Conservation (phyloP, 2,113 vertebrate species). For the Microtus pennsylvanicus region DNA sequence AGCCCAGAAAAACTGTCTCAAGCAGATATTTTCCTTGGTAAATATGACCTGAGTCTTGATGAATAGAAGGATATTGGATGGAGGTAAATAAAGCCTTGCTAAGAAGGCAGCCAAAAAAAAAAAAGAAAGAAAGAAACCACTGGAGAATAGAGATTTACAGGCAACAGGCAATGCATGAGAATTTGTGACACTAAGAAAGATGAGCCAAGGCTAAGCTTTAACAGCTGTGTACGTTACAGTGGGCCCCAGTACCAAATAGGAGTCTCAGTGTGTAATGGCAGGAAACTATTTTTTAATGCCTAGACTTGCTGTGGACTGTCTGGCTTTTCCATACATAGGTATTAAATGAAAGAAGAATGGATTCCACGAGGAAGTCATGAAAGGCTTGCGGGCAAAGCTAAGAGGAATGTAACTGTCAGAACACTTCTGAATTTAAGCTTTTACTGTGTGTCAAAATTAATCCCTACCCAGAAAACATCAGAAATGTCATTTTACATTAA, state of each 20-base stretch:
- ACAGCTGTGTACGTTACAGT: not conserved
- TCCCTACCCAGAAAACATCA: conserved; percentile 42
- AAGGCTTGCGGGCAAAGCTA: not conserved
- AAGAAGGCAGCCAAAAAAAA: not conserved
- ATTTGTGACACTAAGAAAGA: conserved; percentile 10
- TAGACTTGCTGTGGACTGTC: not conserved
- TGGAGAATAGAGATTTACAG: not conserved
- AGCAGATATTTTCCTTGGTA: conserved; percentile 3
- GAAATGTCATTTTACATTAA: conserved; percentile 23
- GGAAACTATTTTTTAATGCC: not conserved
- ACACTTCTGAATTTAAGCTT: conserved; percentile 59
- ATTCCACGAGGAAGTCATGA: conserved; percentile 3
- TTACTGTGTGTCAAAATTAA: conserved; percentile 29
- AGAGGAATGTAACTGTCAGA: not conserved
- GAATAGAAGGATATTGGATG: not conserved
- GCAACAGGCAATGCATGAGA: not conserved
- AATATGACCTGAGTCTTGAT: conserved; percentile 9
- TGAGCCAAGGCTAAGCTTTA: not conserved
- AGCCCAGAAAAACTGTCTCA: not conserved
- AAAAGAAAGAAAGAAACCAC: too few species aligned
- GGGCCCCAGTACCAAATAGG: not conserved
- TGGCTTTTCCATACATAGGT: not conserved
- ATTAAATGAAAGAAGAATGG: not conserved
- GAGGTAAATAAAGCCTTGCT: conserved; percentile 21
- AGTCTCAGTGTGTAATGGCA: not conserved